A percentile compares a stretch with the other conserved stretches of the same genome.
Evolutionary conservation across 2,797 vertebrate genomes (phyloP).

Genomic region (Geotrypetes seraphini): DNA sequence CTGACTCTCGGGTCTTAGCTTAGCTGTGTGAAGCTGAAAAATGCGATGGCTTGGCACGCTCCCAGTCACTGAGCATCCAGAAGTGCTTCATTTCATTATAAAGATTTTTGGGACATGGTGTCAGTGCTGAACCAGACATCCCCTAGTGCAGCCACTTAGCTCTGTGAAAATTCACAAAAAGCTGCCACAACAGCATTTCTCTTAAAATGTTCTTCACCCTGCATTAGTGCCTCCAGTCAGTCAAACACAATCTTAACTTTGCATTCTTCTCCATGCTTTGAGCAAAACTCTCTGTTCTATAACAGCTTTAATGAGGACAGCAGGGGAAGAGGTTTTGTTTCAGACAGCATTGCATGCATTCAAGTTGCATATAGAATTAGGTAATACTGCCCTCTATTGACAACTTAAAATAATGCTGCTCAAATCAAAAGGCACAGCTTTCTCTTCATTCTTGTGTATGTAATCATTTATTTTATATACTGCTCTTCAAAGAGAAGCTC

Average conservation of each 20-base stretch:
- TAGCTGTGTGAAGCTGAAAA: too few relatives aligned
- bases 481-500: too few relatives aligned
- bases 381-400: constrained; percentile 46
- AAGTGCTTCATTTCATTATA: too few relatives aligned
- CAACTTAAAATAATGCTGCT: not conserved
- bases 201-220: constrained; percentile 28
- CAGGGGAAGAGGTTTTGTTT: constrained; percentile 19
- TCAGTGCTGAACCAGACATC: too few relatives aligned
- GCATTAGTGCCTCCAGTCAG: constrained; percentile 24
- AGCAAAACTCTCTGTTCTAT: constrained; percentile 30
- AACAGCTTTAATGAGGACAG: constrained; percentile 37
- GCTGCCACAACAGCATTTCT: constrained; percentile 33
- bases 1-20: too few relatives aligned
- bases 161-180: constrained; percentile 8
- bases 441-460: too few relatives aligned
- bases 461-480: too few relatives aligned
- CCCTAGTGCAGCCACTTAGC: constrained; percentile 15
- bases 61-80: too few relatives aligned
- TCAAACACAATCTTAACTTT: constrained; percentile 20
- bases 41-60: too few relatives aligned
- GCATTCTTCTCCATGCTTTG: constrained; percentile 24
- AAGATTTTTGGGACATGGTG: too few relatives aligned
- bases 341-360: constrained; percentile 14
- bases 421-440: too few relatives aligned
- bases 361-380: constrained; percentile 16